Evolutionary conservation across 1,140 invertebrate genomes (phyloP).

Genomic region (Aphis craccivora): DNA sequence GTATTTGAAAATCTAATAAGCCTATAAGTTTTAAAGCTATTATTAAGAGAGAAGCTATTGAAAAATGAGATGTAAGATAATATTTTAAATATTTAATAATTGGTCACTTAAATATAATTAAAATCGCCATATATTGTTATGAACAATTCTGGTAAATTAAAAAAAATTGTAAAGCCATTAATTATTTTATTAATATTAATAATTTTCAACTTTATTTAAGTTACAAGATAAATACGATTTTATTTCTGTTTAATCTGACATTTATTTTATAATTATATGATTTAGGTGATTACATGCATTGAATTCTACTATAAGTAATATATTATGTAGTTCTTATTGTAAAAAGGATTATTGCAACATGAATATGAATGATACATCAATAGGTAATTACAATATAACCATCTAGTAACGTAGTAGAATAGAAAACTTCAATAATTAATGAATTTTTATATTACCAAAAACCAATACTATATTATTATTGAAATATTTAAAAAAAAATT

Average conservation of each 20-base stretch:
- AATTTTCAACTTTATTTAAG: no score
- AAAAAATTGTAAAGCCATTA: background rate
- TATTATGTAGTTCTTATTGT: background rate
- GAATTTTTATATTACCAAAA: no score
- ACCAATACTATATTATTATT: no score
- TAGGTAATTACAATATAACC: no score
- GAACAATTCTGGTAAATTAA: background rate
- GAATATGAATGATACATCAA: no score
- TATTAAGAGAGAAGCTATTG: background rate
- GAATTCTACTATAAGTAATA: background rate
- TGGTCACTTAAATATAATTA: background rate
- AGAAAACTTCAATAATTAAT: no score
- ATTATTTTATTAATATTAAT: no score
- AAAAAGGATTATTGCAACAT: background rate
- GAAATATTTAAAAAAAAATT: no score
- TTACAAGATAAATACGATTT: no score
- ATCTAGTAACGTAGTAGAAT: no score
- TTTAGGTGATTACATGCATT: background rate
- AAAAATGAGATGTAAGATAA: background rate
- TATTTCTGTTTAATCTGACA: background rate
- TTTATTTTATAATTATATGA: background rate
- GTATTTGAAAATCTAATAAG: background rate
- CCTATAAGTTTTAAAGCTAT: background rate
- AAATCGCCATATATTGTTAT: background rate
- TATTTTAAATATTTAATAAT: conserved; percentile 1